Base-by-base conservation (phyloP, 2,113 vertebrate genomes). In the Rhizomys pruinosus region DNA sequence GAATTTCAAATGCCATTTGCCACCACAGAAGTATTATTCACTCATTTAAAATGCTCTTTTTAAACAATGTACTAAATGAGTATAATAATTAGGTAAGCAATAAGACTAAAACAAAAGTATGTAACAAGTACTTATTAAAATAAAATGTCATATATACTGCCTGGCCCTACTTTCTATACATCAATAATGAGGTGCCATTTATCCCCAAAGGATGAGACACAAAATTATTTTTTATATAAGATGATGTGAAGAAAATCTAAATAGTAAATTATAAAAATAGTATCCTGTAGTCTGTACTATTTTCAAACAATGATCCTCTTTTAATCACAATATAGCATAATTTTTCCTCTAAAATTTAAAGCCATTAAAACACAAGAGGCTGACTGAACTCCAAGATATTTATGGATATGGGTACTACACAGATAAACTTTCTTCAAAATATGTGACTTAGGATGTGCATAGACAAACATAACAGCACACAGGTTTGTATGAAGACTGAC, bases 1-100 rank as follows among this genome's bases (percentile, higher is more conserved):
- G 97, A 97, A 98, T 98, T 97, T 98, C 81, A 95, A 97, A 97
- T 97, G 97, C 98, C 97, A 96, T 97, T 97, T 98, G 96, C 96
- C 89, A 95, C 97, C 42, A 57, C 63, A 97, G 96, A 98, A 98
- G 96, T 97, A 98, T 96, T 92, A 97, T 95, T 90, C 92, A 89
- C 91, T 93, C 97, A 91, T 96, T 97, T 96, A 96, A 92, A 98
- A 96, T 7, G 27, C 3, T 73, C 82, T 93, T 97, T 61, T 94
- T 96, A 97, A 96, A 93, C 97, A 97, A 71, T 93, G 93, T 64
- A 97, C 96, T 96, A 96, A 96, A 94, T 92, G 80, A 97, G 96
- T 97, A 97, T 96, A 97, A 95, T 95, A 97, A 97, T 61, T 78
- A 23, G 89, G 91, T 86, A 97, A 95, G 94, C 96, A 96, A 92